Evolutionary conservation across 2,797 vertebrate species (phyloP), one percentile per base, ranked within the genome.

Genomic region (Novumbra hubbsi): DNA sequence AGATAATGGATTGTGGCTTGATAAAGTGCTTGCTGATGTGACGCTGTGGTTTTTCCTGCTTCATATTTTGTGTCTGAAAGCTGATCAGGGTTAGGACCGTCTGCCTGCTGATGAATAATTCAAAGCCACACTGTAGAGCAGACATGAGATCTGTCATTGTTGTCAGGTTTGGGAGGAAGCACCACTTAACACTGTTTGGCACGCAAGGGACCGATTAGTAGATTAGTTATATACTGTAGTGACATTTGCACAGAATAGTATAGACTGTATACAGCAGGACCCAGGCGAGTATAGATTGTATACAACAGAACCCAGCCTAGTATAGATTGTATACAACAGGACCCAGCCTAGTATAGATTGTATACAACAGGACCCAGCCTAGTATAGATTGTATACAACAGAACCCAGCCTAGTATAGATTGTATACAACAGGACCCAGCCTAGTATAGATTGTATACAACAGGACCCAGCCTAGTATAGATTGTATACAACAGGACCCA

Each of bases 141-240:
- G 69, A 70, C 69, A 70, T 21, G 24, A 55, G 69, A 70, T 34
- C 69, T 70, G 69, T 70, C 69, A 70, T 14, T 70, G 69, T 38
- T 55, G 69, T 70, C 69, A 30, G 24, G 69, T 55, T 70, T 24
- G 27, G 48, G 69, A 57, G 69, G 69, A 34, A 72, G 49, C 67
- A 27, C 65, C 45, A 72, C 48, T 70, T 68, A 48, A 48, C 69
- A 45, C 55, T 71, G 64, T 63, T 16, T 32, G 28, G 27, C 15
- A 32, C 17, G 17, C 8, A 45, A 28, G 68, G 12, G 27, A 45
- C 41, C 0, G 41, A 45, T n/a, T n/a, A 0, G 41, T 45, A 38
- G 34, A 38, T 38, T 38, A 38, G 34, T 38, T 38, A 38, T 38
- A 38, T 38, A 38, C 34, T 38, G 34, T 38, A 5, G 34, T 38